phyloP scores from a whole-genome alignment of 2,797 vertebrate genomes.

The Oreochromis mossambicus region DNA sequence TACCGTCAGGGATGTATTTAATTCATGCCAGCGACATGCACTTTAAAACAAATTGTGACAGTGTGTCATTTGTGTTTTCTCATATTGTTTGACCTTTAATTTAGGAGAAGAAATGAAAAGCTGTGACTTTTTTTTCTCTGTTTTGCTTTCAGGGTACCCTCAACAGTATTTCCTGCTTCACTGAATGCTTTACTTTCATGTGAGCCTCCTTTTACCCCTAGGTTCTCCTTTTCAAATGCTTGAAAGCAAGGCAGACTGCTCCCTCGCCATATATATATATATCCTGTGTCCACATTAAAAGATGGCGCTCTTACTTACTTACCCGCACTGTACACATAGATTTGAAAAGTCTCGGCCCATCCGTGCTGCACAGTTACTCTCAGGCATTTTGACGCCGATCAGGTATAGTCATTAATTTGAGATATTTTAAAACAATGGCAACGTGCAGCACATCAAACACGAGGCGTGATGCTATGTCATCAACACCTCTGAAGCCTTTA shows the following conservation, averaged over 20 bases:
- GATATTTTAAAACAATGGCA: not conserved
- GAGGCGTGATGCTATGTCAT: constrained; percentile 8
- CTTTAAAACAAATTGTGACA: not conserved
- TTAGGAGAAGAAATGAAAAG: not conserved
- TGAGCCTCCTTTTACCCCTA: not conserved
- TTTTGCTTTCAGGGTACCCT: not conserved
- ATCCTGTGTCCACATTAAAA: not conserved
- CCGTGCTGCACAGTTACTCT: not conserved
- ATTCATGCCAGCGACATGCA: not conserved
- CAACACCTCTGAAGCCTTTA: constrained; percentile 1
- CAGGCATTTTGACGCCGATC: not conserved
- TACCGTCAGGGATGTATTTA: not conserved
- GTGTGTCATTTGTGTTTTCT: not conserved
- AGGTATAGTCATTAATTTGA: not conserved
- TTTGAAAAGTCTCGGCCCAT: not conserved
- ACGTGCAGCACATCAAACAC: not conserved
- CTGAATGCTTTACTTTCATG: not conserved
- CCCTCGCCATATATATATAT: not conserved
- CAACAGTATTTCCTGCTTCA: not conserved
- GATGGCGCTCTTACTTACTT: not conserved
- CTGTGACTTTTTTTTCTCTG: not conserved
- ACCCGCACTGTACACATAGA: not conserved
- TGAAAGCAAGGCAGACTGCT: not conserved
- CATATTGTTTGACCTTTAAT: not conserved
- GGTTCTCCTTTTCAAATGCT: not conserved